Conservation (phyloP, 1,140 invertebrate species). For the Bombus haemorrhoidalis region DNA sequence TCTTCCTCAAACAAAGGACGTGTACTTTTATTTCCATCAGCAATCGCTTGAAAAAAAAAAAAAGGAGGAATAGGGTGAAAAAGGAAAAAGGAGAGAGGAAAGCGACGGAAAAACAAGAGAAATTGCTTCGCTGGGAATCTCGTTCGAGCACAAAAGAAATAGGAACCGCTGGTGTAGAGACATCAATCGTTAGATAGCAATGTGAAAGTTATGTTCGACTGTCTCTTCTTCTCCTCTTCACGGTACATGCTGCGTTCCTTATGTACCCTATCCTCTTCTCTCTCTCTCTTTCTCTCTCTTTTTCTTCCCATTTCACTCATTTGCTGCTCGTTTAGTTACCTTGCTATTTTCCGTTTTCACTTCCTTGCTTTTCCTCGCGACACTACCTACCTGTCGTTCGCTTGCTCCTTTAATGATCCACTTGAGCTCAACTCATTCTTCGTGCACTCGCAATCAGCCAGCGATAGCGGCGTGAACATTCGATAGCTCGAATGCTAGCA, state of each 20-base stretch:
- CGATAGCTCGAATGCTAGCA: background rate
- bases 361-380: background rate
- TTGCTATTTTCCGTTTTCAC: constrained; percentile 35
- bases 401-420: constrained; percentile 43
- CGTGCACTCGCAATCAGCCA: constrained; percentile 18
- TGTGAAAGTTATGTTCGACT: constrained; percentile 25
- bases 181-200: constrained; percentile 42
- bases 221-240: background rate
- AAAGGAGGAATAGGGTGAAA: no score
- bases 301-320: background rate
- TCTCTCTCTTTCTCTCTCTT: background rate
- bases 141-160: constrained; percentile 34
- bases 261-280: background rate
- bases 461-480: constrained; percentile 15
- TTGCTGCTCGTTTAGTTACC: constrained; percentile 30
- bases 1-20: background rate
- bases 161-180: constrained; percentile 14
- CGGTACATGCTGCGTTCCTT: background rate
- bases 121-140: constrained; percentile 31
- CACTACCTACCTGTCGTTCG: constrained; percentile 29
- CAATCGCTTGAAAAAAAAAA: background rate
- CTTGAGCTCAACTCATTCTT: constrained; percentile 26
- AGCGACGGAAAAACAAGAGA: background rate
- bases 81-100: no score
- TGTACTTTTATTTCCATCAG: constrained; percentile 31